phyloP scores from a whole-genome alignment of 2,797 vertebrate species.

The Leptodactylus fallax region DNA sequence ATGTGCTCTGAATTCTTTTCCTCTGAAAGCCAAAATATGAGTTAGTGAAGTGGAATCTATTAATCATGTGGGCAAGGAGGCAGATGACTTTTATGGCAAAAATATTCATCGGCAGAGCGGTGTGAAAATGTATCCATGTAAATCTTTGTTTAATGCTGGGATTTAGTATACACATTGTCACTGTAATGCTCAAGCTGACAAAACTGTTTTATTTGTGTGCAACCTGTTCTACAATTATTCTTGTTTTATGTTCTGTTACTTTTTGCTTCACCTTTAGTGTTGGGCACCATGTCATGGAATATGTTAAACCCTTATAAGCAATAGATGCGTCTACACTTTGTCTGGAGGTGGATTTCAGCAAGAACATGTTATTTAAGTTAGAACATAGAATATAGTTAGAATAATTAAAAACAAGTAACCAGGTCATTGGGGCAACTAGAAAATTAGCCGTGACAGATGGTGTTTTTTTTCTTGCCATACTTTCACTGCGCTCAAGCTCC shows the following conservation, averaged over 20 bases:
- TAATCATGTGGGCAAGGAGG: slow-evolving; percentile 54
- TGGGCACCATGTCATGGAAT: background rate
- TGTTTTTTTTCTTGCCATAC: background rate
- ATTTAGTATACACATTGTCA: slow-evolving; percentile 46
- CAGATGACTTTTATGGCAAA: slow-evolving; percentile 52
- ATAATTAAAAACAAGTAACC: background rate
- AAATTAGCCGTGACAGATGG: background rate
- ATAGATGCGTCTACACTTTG: background rate
- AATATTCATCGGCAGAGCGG: slow-evolving; percentile 40
- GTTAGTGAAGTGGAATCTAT: slow-evolving; percentile 49
- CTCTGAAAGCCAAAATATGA: slow-evolving; percentile 36
- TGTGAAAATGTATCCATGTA: slow-evolving; percentile 54
- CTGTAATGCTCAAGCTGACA: slow-evolving; percentile 38
- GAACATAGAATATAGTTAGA: background rate
- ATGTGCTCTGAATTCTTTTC: background rate
- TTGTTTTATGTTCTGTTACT: slow-evolving; percentile 24
- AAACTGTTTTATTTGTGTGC: slow-evolving; percentile 35
- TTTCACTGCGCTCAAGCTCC: no score
- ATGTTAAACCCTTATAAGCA: background rate
- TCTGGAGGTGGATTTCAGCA: background rate
- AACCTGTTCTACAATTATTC: slow-evolving; percentile 26
- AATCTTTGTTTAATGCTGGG: slow-evolving; percentile 47
- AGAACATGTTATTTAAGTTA: background rate
- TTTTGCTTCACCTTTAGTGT: background rate
- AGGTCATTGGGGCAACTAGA: background rate